Base-by-base conservation (phyloP, 2,113 vertebrate species). In the Fregetta grallaria region DNA sequence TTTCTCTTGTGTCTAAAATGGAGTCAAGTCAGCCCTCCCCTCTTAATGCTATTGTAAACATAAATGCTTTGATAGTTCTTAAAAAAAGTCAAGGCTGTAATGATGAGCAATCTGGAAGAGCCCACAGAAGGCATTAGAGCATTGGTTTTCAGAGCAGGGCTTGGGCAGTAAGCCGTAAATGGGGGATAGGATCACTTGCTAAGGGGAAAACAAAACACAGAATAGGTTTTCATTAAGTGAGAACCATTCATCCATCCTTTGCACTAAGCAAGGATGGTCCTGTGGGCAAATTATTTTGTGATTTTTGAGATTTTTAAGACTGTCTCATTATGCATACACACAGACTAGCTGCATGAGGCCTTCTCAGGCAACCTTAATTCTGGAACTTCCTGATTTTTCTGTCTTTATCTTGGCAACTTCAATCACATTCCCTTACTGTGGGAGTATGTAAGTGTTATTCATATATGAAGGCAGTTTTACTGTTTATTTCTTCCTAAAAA, bases 401-500 rank as follows among this genome's bases (percentile, higher is more conserved):
- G 59, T 72, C 73, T 83, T 58, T 63, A 25, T 61, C 56, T 94
- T 91, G 82, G 75, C 65, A 80, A 52, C 44, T 93, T 94, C 68
- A 88, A 16, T 89, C 55, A 26, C 5, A 1, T 70, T 92, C 59
- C 15, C 2, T 70, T 91, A 22, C 70, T 93, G 75, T 92, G 61
- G 82, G 75, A 81, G 42, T 83, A 40, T 78, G 4, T 76, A 83
- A 79, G 58, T 71, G 72, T 84, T 88, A 72, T 78, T 67, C 73
- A 26, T 79, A 52, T 77, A 78, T 25, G 42, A 96, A 87, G 91
- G 61, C 49, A 68, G 27, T 91, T 89, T 75, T 90, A 45, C 44
- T 82, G 49, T 91, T 76, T 91, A 42, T 91, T 96, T 91, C 58
- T 88, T 52, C 65, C 62, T 73, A 8, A 89, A 92, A 85, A 85